Base-by-base conservation (phyloP, 1,140 invertebrate genomes). In the Probaryconus sp. region DNA sequence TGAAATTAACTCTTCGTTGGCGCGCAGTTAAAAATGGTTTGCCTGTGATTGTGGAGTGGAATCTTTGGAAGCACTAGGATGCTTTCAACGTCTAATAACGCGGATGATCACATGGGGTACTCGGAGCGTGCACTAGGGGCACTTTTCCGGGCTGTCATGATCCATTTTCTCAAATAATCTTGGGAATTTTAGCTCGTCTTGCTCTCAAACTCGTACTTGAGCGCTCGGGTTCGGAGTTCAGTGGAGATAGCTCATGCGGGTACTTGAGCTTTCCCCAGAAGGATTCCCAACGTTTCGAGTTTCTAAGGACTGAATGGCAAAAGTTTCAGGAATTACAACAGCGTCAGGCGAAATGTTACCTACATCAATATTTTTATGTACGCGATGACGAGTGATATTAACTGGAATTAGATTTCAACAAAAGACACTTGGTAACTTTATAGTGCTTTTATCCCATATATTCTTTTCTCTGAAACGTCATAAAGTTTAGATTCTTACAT, bases 161-260 rank as follows among this genome's bases (percentile, higher is more conserved):
- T 74, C 63, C 63, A 74, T 74, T 74, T 74, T 73, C 61, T 61
- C 61, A 64, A 61, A 73, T 73, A 73, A 73, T 73, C 70, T 73
- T 73, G 63, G 47, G 50, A 73, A 73, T 73, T 73, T 73, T 43
- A 24, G 47, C 48, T 55, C 60, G 58, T 65, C 50, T 64, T 37
- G 48, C 53, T 58, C 60, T 64, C 31, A 56, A 63, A 60, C 60
- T 64, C 42, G 37, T 38, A 65, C 61, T 73, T 38, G 56, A 67
- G 42, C 24, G 51, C 35, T 53, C 47, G 37, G 43, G 31, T 53
- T 73, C 55, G 38, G 13, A 72, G 53, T 67, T 73, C 47, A 50
- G 13, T 10, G 55, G 37, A 74, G 63, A 74, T 69, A 69, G 71
- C 51, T 74, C 64, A 75, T 75, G 64, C 71, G 58, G 64, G 64